These are phyloP conservation scores for Syncerus caffer DNA, from an alignment of 2,797 vertebrate genomes.

Conservation along the genomic window DNA sequence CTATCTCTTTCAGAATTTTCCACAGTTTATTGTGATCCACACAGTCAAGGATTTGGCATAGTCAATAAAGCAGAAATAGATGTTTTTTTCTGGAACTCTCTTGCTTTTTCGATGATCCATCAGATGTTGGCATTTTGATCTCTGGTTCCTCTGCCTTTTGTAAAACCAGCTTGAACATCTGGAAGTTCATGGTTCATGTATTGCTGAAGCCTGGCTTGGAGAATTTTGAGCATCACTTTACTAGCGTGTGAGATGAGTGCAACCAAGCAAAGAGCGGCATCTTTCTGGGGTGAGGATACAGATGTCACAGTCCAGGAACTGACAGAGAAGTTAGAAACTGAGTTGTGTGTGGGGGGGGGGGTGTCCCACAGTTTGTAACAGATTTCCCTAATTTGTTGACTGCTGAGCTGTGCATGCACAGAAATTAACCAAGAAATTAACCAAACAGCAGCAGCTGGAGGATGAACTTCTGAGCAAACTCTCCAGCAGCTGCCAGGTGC, in stretches of 20 bases:
- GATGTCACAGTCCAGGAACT: background rate
- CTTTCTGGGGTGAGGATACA: background rate
- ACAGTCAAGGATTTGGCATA: background rate
- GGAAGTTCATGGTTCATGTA: accelerated
- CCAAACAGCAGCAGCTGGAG: background rate
- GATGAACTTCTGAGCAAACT: background rate
- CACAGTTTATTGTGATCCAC: background rate
- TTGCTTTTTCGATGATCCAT: background rate
- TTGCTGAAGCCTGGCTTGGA: background rate
- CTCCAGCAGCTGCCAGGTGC: background rate
- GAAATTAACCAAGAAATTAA: background rate
- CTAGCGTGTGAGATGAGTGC: background rate
- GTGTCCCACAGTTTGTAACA: background rate
- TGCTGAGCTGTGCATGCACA: background rate
- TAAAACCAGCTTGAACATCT: background rate
- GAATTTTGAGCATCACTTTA: background rate
- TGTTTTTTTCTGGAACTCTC: background rate
- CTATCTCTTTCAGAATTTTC: background rate
- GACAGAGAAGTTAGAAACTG: background rate
- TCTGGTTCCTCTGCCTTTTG: background rate
- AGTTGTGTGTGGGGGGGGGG: accelerated
- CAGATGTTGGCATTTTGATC: background rate
- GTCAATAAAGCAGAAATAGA: background rate
- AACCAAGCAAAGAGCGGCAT: background rate
- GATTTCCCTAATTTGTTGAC: background rate